Percentiles rank a stretch among this genome's conserved stretches.
Evolutionary conservation across 30 jellyfish, hydroid and myxozoan species (phyloP).

Genomic region (Aurelia coerulea): DNA sequence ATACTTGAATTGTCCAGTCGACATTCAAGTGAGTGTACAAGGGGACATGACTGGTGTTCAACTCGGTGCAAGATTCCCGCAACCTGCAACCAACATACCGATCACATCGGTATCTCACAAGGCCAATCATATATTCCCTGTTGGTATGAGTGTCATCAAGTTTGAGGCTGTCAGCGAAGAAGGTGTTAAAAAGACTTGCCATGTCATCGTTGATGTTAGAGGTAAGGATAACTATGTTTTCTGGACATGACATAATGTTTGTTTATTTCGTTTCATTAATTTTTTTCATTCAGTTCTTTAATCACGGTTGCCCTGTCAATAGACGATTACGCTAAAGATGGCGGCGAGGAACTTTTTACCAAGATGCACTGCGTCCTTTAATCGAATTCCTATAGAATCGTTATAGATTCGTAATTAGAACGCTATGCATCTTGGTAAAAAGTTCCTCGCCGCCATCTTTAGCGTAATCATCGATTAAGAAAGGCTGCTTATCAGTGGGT

Average conservation of each 20-base stretch:
- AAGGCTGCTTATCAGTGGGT: too few relatives aligned
- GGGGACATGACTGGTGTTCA: conserved; percentile 24
- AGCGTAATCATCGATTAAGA: too few relatives aligned
- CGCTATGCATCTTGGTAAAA: too few relatives aligned
- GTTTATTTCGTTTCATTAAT: not conserved
- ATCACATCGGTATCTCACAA: conserved; percentile 50
- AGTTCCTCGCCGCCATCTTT: too few relatives aligned
- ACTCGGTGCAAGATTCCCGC: conserved; percentile 72
- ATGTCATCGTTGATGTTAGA: conserved; percentile 68
- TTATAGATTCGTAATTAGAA: too few relatives aligned
- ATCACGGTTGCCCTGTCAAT: too few relatives aligned
- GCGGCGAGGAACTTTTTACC: too few relatives aligned
- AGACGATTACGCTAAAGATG: too few relatives aligned
- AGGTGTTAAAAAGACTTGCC: conserved; percentile 77
- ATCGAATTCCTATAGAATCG: too few relatives aligned
- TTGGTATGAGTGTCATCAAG: conserved; percentile 73
- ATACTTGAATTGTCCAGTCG: conserved; percentile 91
- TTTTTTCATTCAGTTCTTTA: not conserved
- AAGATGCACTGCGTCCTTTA: too few relatives aligned
- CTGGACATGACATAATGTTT: not conserved
- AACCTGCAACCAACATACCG: conserved; percentile 85
- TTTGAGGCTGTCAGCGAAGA: conserved; percentile 77
- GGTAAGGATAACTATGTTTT: conserved; percentile 51
- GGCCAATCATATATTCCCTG: conserved; percentile 57
- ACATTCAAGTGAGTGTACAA: conserved; percentile 57